phyloP scores from a whole-genome alignment of 2,888 invertebrate genomes.

The Drosophila diplacantha region DNA sequence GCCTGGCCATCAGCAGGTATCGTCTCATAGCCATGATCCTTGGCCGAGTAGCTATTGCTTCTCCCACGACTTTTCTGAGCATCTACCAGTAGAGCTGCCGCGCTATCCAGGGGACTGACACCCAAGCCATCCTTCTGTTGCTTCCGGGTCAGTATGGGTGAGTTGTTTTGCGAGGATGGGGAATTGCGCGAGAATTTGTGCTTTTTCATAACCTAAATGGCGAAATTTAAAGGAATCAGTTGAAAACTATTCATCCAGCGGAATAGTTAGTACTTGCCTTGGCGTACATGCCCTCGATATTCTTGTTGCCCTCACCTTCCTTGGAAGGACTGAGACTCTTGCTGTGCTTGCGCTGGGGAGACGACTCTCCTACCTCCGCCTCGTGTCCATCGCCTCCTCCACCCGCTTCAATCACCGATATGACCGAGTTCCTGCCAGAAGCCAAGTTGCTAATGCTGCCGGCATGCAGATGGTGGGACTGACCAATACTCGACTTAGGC shows the following conservation, averaged over 20 bases:
- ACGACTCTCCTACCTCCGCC: constrained; percentile 55
- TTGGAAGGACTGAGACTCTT: constrained; percentile 81
- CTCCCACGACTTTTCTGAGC: constrained; percentile 72
- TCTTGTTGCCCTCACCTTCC: constrained; percentile 84
- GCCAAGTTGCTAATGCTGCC: constrained; percentile 76
- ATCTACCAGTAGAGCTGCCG: constrained; percentile 68
- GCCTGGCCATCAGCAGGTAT: constrained; percentile 75
- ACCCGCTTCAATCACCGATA: constrained; percentile 76
- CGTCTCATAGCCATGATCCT: constrained; percentile 84
- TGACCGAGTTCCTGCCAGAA: constrained; percentile 77
- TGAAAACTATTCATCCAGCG: rapidly evolving
- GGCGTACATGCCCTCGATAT: constrained; percentile 92
- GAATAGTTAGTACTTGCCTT: constrained; percentile 81
- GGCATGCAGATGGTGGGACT: constrained; percentile 57
- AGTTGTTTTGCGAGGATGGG: constrained; percentile 75
- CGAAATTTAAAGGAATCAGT: rapidly evolving
- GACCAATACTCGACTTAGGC: constrained; percentile 78
- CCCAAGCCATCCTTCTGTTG: constrained; percentile 61
- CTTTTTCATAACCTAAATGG: constrained; percentile 77
- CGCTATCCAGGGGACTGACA: constrained; percentile 68
- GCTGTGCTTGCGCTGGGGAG: constrained; percentile 74
- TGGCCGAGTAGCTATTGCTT: constrained; percentile 77
- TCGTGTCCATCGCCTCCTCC: constrained; percentile 57
- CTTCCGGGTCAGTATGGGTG: constrained; percentile 72
- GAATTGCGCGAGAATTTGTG: constrained; percentile 75